These are phyloP conservation scores for Acanthosepion lycidas DNA, from an alignment of 2,888 invertebrate genomes.

Conservation along the genomic window DNA sequence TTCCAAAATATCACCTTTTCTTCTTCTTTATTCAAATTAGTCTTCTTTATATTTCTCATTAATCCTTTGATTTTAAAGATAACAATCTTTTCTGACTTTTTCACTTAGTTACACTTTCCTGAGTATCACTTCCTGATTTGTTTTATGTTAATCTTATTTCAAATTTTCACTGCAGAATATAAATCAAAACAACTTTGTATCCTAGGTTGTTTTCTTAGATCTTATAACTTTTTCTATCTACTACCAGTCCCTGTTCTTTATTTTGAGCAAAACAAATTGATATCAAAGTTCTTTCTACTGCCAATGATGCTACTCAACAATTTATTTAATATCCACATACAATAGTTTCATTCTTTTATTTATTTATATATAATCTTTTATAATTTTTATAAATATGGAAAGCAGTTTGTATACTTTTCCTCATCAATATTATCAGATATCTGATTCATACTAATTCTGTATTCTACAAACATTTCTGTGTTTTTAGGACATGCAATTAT, in stretches of 20 bases:
- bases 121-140: not conserved
- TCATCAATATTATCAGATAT: too few relatives aligned
- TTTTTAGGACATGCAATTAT: too few relatives aligned
- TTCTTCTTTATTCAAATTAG: not conserved
- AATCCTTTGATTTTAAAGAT: constrained; percentile 14
- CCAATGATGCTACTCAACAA: not conserved
- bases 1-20: not conserved
- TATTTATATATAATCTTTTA: too few relatives aligned
- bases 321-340: not conserved
- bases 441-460: too few relatives aligned
- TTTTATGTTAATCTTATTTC: constrained; percentile 33
- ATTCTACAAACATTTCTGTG: too few relatives aligned
- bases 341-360: not conserved
- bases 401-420: too few relatives aligned
- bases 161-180: not conserved
- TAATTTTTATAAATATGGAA: too few relatives aligned
- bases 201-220: not conserved
- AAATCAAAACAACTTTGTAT: not conserved
- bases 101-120: not conserved
- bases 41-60: constrained; percentile 33
- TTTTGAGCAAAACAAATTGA: not conserved
- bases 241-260: not conserved
- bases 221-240: not conserved
- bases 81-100: constrained; percentile 6
- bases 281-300: not conserved